Conservation (phyloP, 1,140 invertebrate species). For the Zaprionus capensis region DNA sequence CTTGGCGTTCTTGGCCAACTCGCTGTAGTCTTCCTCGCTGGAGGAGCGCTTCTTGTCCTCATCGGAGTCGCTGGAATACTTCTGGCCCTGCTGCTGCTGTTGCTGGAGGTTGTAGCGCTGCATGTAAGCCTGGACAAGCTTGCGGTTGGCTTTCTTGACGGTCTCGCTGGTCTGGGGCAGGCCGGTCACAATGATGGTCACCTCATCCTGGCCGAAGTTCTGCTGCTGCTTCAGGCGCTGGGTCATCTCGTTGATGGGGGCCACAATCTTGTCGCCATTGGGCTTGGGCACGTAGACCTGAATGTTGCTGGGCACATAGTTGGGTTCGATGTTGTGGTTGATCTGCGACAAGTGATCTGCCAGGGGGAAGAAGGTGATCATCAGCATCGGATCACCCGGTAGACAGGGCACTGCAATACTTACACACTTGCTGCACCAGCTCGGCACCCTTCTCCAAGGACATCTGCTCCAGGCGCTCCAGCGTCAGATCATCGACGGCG, state of each 20-base stretch:
- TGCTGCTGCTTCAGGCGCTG: constrained; percentile 49
- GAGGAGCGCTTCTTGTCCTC: constrained; percentile 51
- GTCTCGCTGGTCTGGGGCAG: constrained; percentile 57
- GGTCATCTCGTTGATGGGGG: constrained; percentile 61
- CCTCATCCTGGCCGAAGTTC: constrained; percentile 75
- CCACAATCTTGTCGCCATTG: constrained; percentile 60
- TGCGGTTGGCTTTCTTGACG: constrained; percentile 66
- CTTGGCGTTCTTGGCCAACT: constrained; percentile 55
- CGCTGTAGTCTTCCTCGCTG: constrained; percentile 71
- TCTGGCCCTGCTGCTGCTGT: constrained; percentile 52
- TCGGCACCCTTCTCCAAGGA: constrained; percentile 67
- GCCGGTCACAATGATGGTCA: constrained; percentile 77
- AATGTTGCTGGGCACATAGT: constrained; percentile 63
- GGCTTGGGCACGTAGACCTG: constrained; percentile 55
- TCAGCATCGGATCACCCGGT: neutral
- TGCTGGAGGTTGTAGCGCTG: constrained; percentile 72
- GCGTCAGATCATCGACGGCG: constrained; percentile 64
- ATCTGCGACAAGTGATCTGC: constrained; percentile 72
- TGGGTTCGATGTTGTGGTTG: constrained; percentile 65
- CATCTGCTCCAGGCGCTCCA: constrained; percentile 71
- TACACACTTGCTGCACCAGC: constrained; percentile 67
- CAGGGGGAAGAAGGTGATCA: neutral
- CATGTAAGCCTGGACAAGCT: constrained; percentile 68
- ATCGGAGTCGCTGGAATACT: constrained; percentile 37
- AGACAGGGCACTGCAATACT: constrained; percentile 18